phyloP scores from a whole-genome alignment of 2,888 invertebrate genomes.

The Hedya salicella region DNA sequence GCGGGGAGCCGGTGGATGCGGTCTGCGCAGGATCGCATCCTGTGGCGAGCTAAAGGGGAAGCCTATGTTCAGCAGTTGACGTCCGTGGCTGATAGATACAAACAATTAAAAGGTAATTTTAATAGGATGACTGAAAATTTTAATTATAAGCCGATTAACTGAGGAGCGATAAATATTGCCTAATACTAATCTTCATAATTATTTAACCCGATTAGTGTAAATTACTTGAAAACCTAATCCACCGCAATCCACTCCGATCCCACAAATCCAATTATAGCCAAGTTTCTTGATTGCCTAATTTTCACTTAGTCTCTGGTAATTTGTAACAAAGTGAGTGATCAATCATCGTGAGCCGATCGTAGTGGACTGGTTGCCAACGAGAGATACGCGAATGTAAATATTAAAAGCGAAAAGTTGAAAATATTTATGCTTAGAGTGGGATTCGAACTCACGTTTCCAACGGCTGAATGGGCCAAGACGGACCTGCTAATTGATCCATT shows the following conservation, averaged over 20 bases:
- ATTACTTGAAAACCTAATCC: constrained; percentile 36
- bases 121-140: neutral
- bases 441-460: too few relatives aligned
- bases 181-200: constrained; percentile 7
- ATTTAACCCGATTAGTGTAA: constrained; percentile 14
- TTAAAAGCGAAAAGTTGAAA: too few relatives aligned
- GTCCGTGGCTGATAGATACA: too few relatives aligned
- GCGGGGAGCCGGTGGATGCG: too few relatives aligned
- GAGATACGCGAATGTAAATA: neutral
- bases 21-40: too few relatives aligned
- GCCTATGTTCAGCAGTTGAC: too few relatives aligned
- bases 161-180: neutral
- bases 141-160: neutral
- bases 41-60: too few relatives aligned
- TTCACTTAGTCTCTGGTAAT: constrained; percentile 31
- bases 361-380: neutral
- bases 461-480: too few relatives aligned
- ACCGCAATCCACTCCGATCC: constrained; percentile 29
- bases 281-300: constrained; percentile 41
- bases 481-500: too few relatives aligned
- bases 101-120: too few relatives aligned
- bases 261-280: constrained; percentile 33
- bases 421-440: too few relatives aligned
- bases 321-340: constrained; percentile 30
- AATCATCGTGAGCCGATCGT: constrained; percentile 31